A percentile compares a stretch with the other conserved stretches of the same genome.
These are phyloP conservation scores for Hippocampus comes DNA, from an alignment of 2,113 vertebrate genomes.

Conservation along the genomic window DNA sequence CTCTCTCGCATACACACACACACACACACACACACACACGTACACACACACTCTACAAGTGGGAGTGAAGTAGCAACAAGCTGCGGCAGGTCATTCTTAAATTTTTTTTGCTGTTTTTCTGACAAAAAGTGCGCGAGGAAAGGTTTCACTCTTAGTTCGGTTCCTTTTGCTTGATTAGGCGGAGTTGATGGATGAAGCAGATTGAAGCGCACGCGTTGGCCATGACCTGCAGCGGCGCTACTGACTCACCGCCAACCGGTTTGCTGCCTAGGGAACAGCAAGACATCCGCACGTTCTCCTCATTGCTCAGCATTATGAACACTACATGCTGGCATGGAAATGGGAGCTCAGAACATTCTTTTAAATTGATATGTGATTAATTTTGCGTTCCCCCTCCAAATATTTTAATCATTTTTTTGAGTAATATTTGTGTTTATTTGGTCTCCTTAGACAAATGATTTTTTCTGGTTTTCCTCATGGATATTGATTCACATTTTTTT, in stretches of 20 bases:
- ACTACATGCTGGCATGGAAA: not conserved
- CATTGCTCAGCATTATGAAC: not conserved
- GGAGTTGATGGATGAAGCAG: not conserved
- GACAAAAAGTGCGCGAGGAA: not conserved
- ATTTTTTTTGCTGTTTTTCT: not conserved
- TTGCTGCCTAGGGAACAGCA: not conserved
- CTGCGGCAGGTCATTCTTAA: slow-evolving; percentile 15
- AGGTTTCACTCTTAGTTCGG: not conserved
- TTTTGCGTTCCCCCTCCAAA: not conserved
- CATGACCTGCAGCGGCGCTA: not conserved
- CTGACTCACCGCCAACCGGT: not conserved
- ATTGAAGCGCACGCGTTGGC: not conserved
- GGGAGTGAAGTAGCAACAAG: slow-evolving; percentile 56
- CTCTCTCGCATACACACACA: slow-evolving; percentile 1
- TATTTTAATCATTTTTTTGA: not conserved
- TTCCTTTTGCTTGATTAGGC: not conserved
- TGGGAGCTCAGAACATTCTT: not conserved
- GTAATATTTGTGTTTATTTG: not conserved
- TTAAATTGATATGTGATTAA: not conserved
- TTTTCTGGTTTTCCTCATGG: no score
- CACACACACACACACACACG: slow-evolving; percentile 1
- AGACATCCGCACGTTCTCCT: not conserved
- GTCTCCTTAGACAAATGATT: not conserved
- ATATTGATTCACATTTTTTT: no score
- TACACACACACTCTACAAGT: slow-evolving; percentile 61